Evolutionary conservation across 2,113 vertebrate species (phyloP).

Genomic region (Asarcornis scutulata): DNA sequence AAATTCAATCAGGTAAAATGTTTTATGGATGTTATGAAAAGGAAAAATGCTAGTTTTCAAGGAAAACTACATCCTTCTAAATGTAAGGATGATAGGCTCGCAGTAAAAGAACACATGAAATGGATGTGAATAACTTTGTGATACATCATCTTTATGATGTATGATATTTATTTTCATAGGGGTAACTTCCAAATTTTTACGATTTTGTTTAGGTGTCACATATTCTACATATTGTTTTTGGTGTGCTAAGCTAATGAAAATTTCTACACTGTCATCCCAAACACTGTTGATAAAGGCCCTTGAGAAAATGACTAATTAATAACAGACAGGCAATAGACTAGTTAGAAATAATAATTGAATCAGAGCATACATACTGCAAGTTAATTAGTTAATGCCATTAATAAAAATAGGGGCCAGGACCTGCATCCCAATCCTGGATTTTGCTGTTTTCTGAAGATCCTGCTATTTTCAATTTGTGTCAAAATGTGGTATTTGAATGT

Average conservation of each 20-base stretch:
- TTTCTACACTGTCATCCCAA: neutral
- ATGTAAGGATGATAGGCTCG: neutral
- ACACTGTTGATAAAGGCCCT: neutral
- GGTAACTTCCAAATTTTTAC: neutral
- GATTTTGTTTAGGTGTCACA: neutral
- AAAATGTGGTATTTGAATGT: neutral
- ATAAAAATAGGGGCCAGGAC: neutral
- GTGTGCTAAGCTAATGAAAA: neutral
- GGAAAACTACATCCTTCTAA: neutral
- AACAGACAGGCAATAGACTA: neutral
- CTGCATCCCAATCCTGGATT: neutral
- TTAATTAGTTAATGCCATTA: neutral
- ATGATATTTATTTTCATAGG: neutral
- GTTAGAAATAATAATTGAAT: neutral
- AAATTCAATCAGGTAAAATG: neutral
- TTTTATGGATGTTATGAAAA: neutral
- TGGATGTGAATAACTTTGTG: neutral
- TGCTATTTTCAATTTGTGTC: neutral
- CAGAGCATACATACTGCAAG: neutral
- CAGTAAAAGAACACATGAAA: neutral
- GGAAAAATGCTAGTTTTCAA: neutral
- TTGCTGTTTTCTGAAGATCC: neutral
- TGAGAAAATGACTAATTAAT: neutral
- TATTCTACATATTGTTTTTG: neutral
- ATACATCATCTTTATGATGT: neutral